Conservation (phyloP, 1,140 invertebrate genomes). For the Diabrotica virgifera region DNA sequence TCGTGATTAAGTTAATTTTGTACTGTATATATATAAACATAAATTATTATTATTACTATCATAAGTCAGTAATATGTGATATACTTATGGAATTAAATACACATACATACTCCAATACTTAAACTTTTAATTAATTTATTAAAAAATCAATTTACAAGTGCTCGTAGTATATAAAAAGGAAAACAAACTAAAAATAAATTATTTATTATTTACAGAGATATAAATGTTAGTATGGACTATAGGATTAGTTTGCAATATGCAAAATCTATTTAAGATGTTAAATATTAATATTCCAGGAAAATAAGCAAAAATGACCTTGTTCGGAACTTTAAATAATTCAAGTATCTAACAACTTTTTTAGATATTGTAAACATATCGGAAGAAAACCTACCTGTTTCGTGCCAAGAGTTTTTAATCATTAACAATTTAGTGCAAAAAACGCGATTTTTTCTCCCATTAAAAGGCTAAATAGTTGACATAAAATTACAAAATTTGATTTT, state of each 20-base stretch:
- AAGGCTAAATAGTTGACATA: too few relatives aligned
- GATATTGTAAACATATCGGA: too few relatives aligned
- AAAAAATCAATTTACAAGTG: not conserved
- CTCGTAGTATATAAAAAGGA: not conserved
- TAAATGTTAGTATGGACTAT: not conserved
- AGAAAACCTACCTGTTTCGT: too few relatives aligned
- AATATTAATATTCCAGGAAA: too few relatives aligned
- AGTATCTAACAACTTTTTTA: too few relatives aligned
- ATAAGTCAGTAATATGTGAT: slow-evolving; percentile 13
- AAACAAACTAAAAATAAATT: slow-evolving; percentile 1
- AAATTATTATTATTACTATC: slow-evolving; percentile 12
- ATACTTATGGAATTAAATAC: slow-evolving; percentile 14
- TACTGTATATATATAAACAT: slow-evolving; percentile 4
- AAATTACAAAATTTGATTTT: too few relatives aligned
- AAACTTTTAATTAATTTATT: not conserved
- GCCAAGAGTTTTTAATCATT: too few relatives aligned
- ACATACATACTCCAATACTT: slow-evolving; percentile 3
- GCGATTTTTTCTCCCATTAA: too few relatives aligned
- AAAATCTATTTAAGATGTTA: not conserved
- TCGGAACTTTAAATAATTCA: too few relatives aligned
- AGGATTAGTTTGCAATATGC: not conserved
- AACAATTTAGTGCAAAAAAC: too few relatives aligned
- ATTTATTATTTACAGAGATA: not conserved
- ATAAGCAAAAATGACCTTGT: too few relatives aligned
- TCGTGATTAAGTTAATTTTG: slow-evolving; percentile 17